A percentile compares a stretch with the other conserved stretches of the same genome.
Conservation (phyloP, 2,113 vertebrate species). For the Asarcornis scutulata region DNA sequence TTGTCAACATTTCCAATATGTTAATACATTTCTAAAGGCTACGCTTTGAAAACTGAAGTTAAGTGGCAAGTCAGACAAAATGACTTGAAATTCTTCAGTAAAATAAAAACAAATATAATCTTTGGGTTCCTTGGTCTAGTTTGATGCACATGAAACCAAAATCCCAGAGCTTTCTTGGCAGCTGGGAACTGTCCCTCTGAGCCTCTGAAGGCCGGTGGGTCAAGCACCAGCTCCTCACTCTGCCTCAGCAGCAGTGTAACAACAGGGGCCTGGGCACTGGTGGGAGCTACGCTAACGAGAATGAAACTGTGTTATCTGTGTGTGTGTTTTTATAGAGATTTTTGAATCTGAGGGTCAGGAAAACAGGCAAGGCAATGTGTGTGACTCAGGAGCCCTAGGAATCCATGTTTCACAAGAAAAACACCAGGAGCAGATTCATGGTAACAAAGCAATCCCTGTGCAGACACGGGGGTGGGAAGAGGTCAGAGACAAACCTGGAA, state of each 20-base stretch:
- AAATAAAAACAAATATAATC: background rate
- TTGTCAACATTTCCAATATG: background rate
- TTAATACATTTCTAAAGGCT: background rate
- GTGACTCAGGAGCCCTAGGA: background rate
- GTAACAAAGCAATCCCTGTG: background rate
- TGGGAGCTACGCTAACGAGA: accelerated
- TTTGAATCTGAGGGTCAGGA: background rate
- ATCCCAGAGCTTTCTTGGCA: background rate
- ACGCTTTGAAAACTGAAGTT: background rate
- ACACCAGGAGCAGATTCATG: background rate
- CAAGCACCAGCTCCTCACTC: no score
- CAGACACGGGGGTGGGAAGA: background rate
- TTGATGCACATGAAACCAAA: background rate
- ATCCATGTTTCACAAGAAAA: background rate
- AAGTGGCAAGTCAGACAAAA: background rate
- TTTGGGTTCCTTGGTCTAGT: background rate
- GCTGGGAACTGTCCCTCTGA: background rate
- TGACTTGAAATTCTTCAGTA: background rate
- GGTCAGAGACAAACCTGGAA: background rate
- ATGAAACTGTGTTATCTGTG: background rate
- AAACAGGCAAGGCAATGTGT: background rate
- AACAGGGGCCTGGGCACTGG: background rate
- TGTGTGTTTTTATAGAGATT: background rate
- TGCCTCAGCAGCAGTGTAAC: background rate
- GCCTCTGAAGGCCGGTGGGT: background rate